Evolutionary conservation across 2,113 vertebrate species (phyloP).

Genomic region (Lanius ludovicianus): DNA sequence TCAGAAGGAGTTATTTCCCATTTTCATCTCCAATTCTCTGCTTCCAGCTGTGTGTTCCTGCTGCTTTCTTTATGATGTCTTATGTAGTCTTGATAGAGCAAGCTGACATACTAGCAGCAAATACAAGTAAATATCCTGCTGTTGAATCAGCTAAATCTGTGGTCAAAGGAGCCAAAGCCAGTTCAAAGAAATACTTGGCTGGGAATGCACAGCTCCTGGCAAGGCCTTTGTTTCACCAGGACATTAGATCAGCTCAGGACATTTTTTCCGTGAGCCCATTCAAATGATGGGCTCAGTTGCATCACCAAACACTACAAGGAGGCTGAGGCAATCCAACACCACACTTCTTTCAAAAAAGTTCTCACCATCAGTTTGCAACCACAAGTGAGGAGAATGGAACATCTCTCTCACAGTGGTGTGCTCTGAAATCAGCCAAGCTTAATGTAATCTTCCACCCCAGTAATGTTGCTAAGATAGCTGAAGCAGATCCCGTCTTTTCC

Average conservation of each 20-base stretch:
- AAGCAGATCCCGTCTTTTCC: not conserved
- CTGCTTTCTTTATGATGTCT: not conserved
- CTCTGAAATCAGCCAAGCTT: not conserved
- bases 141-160: not conserved
- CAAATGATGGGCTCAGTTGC: not conserved
- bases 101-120: not conserved
- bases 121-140: not conserved
- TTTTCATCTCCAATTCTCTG: not conserved
- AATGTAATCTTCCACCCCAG: not conserved
- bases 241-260: not conserved
- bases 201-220: not conserved
- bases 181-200: not conserved
- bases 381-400: not conserved
- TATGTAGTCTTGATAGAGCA: not conserved
- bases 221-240: not conserved
- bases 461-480: not conserved
- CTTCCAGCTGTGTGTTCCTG: not conserved
- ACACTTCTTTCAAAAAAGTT: not conserved
- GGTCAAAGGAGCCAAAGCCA: not conserved
- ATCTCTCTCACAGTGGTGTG: fast-evolving
- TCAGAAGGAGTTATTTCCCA: not conserved
- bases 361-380: not conserved
- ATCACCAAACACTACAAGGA: not conserved
- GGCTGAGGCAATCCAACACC: not conserved
- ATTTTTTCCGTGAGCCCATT: not conserved